Conservation (phyloP, 2,797 vertebrate species). For the Craterocephalus amniculus region DNA sequence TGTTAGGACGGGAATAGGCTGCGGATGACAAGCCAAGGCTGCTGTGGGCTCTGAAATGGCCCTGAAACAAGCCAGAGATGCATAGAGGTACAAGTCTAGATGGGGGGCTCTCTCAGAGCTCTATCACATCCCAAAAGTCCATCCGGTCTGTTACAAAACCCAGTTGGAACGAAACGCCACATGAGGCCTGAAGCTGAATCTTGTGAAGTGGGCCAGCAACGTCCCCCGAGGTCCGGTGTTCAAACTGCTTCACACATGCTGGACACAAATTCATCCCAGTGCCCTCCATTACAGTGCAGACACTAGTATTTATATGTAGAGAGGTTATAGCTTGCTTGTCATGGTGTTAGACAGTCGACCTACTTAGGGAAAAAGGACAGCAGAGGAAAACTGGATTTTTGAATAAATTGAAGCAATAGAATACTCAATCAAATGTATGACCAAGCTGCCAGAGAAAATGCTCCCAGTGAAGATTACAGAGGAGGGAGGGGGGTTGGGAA, state of each 20-base stretch:
- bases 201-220: slow-evolving; percentile 56
- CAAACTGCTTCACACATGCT: slow-evolving; percentile 22
- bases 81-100: slow-evolving; percentile 30
- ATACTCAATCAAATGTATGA: slow-evolving; percentile 62
- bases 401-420: slow-evolving; percentile 59
- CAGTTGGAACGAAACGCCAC: slow-evolving; percentile 59
- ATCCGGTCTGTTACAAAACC: slow-evolving; percentile 45
- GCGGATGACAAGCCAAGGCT: slow-evolving; percentile 57
- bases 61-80: slow-evolving; percentile 25
- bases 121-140: slow-evolving; percentile 20
- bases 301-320: slow-evolving; percentile 30
- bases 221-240: slow-evolving; percentile 44
- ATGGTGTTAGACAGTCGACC: slow-evolving; percentile 51
- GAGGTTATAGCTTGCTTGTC: slow-evolving; percentile 31
- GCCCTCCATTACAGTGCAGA: slow-evolving; percentile 31
- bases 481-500: neutral
- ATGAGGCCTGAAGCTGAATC: slow-evolving; percentile 63
- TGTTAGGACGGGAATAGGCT: slow-evolving; percentile 65
- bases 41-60: slow-evolving; percentile 34
- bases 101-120: slow-evolving; percentile 16
- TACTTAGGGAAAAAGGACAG: slow-evolving; percentile 56
- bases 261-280: slow-evolving; percentile 32
- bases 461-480: slow-evolving; percentile 44
- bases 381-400: slow-evolving; percentile 50
- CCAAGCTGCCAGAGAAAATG: slow-evolving; percentile 55